Evolutionary conservation across 2,888 invertebrate genomes (phyloP), one percentile per base, ranked within the genome.

Genomic region (Xylota sylvarum): DNA sequence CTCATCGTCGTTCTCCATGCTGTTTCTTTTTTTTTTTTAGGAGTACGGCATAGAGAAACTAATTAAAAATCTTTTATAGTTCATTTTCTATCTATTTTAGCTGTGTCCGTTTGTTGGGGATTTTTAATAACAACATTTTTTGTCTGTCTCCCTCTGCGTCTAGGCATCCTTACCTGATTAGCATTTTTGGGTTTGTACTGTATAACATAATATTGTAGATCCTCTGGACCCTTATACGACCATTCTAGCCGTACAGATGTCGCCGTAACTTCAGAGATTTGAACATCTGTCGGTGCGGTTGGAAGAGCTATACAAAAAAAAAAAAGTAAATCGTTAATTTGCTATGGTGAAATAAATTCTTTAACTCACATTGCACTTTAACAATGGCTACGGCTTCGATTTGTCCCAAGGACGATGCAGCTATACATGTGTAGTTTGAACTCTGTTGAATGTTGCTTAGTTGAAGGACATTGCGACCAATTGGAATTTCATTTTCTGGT

Each of bases 341-440:
- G 64, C 19, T 9, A 48, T 58, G 6, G 14, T 10, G 43, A 78
- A 50, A 5, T 6, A 10, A n/a, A 12, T 5, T 58, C 14, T n/a
- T 30, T 46, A 4, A 94, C 95, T 96, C 93, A 98, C 99, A 98
- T 95, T 98, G 98, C 89, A 99, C 99, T 94, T 97, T 97, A 88
- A 99, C 98, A 90, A 96, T 95, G 10, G 98, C 96, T 0, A 95
- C 95, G 4, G 96, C 95, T 91, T 98, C 98, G 87, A 99, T 98
- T 90, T 97, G 96, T 56, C 98, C 99, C 73, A 99, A 94, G 14
- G 97, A 97, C 90, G 98, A 98, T 72, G 97, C 97, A 0, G 99
- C 99, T 86, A 98, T 96, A 92, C 99, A 99, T 0, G 99, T 99
- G 93, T 98, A 99, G 93, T 99, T 99, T 23, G 97, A 97, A 0